Percentiles rank a stretch among this genome's conserved stretches.
Conservation (phyloP, 2,888 invertebrate species). For the Coelopa pilipes region DNA sequence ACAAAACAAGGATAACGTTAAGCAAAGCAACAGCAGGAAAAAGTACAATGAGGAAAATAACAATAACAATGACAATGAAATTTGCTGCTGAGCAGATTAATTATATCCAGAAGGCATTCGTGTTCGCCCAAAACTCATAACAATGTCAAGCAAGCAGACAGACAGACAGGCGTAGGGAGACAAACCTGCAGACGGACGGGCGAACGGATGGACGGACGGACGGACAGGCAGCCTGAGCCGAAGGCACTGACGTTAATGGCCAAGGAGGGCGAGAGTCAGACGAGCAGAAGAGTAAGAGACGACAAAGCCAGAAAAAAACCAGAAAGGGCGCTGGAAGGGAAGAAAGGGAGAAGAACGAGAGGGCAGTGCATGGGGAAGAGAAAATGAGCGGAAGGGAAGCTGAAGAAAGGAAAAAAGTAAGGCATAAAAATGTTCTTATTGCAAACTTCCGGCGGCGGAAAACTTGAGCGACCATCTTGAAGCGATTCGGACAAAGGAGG, state of each 20-base stretch:
- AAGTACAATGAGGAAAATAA: too few relatives aligned
- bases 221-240: conserved; percentile 12
- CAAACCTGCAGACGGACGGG: too few relatives aligned
- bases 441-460: conserved; percentile 29
- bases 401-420: background rate
- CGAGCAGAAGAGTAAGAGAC: background rate
- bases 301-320: background rate
- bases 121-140: conserved; percentile 6
- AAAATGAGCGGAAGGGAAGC: background rate
- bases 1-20: too few relatives aligned
- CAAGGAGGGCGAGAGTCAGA: background rate
- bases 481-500: background rate
- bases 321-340: background rate
- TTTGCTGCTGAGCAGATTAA: conserved; percentile 21
- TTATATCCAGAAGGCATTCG: conserved; percentile 8
- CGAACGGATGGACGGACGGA: background rate
- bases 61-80: background rate
- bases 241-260: conserved; percentile 24
- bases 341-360: too few relatives aligned
- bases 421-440: conserved; percentile 21
- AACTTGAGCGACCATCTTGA: conserved; percentile 23
- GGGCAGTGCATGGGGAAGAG: background rate
- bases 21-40: too few relatives aligned
- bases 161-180: background rate
- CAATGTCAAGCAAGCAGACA: conserved; percentile 11